Percentiles rank a stretch among this genome's conserved stretches.
Evolutionary conservation across 1,140 invertebrate species (phyloP).

Genomic region (Coptotermes formosanus): DNA sequence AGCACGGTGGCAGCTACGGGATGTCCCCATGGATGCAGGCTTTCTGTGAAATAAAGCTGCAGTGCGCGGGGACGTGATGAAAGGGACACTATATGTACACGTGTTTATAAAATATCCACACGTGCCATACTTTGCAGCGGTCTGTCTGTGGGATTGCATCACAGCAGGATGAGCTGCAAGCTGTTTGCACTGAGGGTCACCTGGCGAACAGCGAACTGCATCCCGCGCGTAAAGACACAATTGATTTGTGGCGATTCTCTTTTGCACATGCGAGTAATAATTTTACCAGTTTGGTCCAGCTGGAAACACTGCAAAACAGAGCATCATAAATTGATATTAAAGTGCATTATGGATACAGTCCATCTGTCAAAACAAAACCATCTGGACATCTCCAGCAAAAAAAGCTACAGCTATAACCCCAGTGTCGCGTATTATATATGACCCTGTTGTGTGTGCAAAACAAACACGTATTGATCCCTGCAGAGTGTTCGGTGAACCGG

Average conservation of each 20-base stretch:
- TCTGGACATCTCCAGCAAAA: background rate
- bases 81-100: background rate
- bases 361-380: constrained; percentile 6
- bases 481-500: no score
- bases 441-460: no score
- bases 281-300: background rate
- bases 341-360: background rate
- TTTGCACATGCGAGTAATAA: background rate
- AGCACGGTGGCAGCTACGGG: no score
- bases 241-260: constrained; percentile 1
- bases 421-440: background rate
- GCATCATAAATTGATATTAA: constrained; percentile 1
- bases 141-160: no score
- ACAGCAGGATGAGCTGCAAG: background rate
- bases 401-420: background rate
- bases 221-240: background rate
- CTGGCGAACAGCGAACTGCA: no score
- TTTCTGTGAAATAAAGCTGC: no score
- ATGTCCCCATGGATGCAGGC: no score
- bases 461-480: no score
- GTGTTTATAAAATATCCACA: background rate
- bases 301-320: background rate
- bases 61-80: no score
- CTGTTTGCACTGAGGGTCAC: no score
- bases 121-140: background rate